Percentiles rank a stretch among this genome's conserved stretches.
Evolutionary conservation across 2,113 vertebrate genomes (phyloP).

Genomic region (Urocitellus parryii): DNA sequence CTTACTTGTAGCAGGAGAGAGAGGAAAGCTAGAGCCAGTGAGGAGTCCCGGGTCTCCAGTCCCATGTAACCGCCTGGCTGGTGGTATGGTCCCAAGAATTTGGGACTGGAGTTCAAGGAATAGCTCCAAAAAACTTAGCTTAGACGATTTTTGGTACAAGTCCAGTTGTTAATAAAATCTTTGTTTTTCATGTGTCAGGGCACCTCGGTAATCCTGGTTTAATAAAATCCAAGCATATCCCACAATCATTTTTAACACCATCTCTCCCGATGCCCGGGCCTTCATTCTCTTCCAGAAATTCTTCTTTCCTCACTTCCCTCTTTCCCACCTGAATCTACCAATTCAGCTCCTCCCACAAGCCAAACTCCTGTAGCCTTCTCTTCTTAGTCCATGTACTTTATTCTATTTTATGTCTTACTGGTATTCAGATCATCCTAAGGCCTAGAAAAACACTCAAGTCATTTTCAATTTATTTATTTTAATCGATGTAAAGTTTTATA

Average conservation of each 20-base stretch:
- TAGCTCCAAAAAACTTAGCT: not conserved
- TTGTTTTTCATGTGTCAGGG: not conserved
- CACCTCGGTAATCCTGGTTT: not conserved
- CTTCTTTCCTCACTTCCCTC: not conserved
- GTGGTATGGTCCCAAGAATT: not conserved
- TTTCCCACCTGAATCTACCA: not conserved
- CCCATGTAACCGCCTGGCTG: not conserved
- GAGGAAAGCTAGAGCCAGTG: not conserved
- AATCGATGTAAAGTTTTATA: not conserved
- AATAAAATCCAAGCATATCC: not conserved
- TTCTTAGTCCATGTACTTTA: not conserved
- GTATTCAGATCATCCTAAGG: not conserved
- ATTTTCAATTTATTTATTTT: not conserved
- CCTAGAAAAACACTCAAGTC: rapidly evolving
- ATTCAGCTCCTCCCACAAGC: rapidly evolving
- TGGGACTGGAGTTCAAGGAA: not conserved
- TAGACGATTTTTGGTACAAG: not conserved
- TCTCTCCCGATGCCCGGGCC: not conserved
- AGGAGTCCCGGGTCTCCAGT: not conserved
- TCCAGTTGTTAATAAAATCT: not conserved
- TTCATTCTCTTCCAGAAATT: not conserved
- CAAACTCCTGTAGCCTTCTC: not conserved
- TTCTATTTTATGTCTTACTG: not conserved
- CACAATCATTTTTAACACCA: not conserved
- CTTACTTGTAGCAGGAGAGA: not conserved